A percentile compares a stretch with the other conserved stretches of the same genome.
Evolutionary conservation across 2,888 invertebrate genomes (phyloP).

Genomic region (Caenorhabditis virilis): DNA sequence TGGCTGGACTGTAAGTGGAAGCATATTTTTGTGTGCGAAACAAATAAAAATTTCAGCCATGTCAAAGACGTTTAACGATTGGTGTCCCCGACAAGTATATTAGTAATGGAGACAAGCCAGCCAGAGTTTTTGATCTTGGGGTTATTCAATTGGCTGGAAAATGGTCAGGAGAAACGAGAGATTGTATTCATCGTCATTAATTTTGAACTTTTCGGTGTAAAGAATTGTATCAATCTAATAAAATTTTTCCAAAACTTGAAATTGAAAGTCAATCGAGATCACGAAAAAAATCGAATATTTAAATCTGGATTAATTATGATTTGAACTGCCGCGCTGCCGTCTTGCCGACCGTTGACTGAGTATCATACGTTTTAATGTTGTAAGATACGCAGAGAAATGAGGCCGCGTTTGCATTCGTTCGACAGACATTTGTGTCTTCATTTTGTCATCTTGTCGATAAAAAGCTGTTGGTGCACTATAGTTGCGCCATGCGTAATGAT

Average conservation of each 20-base stretch:
- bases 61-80: slow-evolving; percentile 47
- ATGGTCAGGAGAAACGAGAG: slow-evolving; percentile 46
- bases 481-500: too few relatives aligned
- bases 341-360: slow-evolving; percentile 13
- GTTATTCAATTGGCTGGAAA: slow-evolving; percentile 50
- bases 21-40: too few relatives aligned
- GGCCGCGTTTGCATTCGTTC: too few relatives aligned
- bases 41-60: too few relatives aligned
- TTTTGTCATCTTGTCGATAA: too few relatives aligned
- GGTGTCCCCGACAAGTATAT: slow-evolving; percentile 48
- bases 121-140: slow-evolving; percentile 45
- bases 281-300: neutral
- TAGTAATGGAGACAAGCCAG: slow-evolving; percentile 30
- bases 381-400: slow-evolving; percentile 12
- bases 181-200: slow-evolving; percentile 46
- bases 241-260: too few relatives aligned
- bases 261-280: neutral
- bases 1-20: too few relatives aligned
- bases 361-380: slow-evolving; percentile 9
- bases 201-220: slow-evolving; percentile 3
- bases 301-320: too few relatives aligned
- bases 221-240: neutral
- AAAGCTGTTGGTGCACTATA: too few relatives aligned
- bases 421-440: too few relatives aligned
- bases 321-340: neutral